A percentile compares a stretch with the other conserved stretches of the same genome.
These are phyloP conservation scores for Danaus melanippus DNA, from an alignment of 1,140 invertebrate species.

Conservation along the genomic window DNA sequence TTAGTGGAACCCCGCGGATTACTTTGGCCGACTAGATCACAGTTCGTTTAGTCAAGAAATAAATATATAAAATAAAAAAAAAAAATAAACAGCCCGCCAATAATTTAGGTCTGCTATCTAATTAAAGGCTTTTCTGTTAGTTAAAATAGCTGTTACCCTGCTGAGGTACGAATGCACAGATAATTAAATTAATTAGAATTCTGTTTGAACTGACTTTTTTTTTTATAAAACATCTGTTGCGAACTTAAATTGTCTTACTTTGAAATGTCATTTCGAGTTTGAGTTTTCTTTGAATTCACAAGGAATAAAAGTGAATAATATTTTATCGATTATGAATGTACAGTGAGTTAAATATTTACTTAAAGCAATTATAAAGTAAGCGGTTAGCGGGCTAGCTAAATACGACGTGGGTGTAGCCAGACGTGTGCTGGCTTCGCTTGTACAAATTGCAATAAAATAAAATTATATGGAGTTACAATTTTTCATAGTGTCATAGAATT, in stretches of 20 bases:
- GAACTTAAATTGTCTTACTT: conserved; percentile 6
- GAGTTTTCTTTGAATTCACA: no score
- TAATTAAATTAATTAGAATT: conserved; percentile 1
- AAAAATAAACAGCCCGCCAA: not conserved
- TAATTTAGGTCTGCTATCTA: conserved; percentile 18
- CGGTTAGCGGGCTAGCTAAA: conserved; percentile 10
- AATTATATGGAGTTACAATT: no score
- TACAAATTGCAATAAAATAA: no score
- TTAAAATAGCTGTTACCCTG: conserved; percentile 14
- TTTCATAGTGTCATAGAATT: no score
- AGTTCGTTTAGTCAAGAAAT: no score
- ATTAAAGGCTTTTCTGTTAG: conserved; percentile 14
- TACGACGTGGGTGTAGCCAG: conserved; percentile 3
- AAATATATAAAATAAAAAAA: no score
- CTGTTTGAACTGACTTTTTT: no score
- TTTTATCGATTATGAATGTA: no score
- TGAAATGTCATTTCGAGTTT: not conserved
- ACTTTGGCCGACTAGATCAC: no score
- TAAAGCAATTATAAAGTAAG: conserved; percentile 12
- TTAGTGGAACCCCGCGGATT: no score
- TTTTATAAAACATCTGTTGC: conserved; percentile 6
- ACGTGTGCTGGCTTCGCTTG: not conserved
- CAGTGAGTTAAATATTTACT: no score
- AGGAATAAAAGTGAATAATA: no score
- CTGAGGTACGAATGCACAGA: conserved; percentile 15